A percentile compares a stretch with the other conserved stretches of the same genome.
phyloP scores from a whole-genome alignment of 2,797 vertebrate genomes.

The Coendou prehensilis region DNA sequence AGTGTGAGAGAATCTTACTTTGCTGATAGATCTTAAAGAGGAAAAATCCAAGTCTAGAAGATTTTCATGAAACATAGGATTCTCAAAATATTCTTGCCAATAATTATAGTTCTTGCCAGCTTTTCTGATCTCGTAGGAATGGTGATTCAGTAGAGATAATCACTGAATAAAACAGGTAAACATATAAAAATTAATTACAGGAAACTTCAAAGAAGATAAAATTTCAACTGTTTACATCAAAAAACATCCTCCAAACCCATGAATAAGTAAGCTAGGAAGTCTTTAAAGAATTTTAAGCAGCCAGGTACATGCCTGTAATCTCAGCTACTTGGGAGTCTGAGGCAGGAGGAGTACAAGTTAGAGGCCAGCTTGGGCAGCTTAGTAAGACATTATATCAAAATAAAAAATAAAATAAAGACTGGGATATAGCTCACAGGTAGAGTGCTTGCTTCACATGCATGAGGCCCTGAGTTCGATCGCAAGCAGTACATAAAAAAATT shows the following conservation, averaged over 20 bases:
- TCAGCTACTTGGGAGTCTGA: background rate
- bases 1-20: background rate
- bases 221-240: background rate
- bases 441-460: background rate
- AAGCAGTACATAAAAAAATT: background rate
- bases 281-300: background rate
- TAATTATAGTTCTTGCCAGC: background rate
- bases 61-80: background rate
- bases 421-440: background rate
- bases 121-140: background rate
- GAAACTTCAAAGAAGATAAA: background rate
- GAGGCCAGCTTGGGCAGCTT: background rate
- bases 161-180: background rate
- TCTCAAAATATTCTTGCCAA: background rate
- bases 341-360: background rate
- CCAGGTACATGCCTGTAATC: background rate
- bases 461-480: background rate
- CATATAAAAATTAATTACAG: background rate
- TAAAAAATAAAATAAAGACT: background rate
- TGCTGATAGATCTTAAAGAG: conserved; percentile 6
- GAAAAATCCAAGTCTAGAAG: background rate
- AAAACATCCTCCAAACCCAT: background rate
- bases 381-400: background rate
- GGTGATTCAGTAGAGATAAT: background rate
- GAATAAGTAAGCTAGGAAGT: background rate